Percentiles rank a stretch among this genome's conserved stretches.
These are phyloP conservation scores for Cylloceria caligata DNA, from an alignment of 2,888 invertebrate species.

Conservation along the genomic window DNA sequence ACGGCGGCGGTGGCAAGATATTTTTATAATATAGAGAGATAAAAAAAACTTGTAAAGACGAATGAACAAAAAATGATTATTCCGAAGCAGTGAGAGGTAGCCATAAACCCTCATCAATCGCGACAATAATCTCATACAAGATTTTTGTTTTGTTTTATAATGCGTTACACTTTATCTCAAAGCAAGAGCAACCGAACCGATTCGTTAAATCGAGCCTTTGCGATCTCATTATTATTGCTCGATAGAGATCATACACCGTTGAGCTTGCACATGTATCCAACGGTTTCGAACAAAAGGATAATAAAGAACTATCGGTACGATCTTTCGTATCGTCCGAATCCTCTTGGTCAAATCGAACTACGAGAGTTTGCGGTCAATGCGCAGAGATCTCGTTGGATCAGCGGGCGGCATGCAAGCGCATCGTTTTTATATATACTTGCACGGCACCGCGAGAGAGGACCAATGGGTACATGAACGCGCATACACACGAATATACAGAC, in stretches of 20 bases:
- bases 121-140: not conserved
- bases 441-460: constrained; percentile 21
- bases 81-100: not conserved
- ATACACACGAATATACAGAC: constrained; percentile 22
- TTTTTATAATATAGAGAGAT: no score
- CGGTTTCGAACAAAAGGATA: constrained; percentile 62
- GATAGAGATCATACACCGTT: constrained; percentile 35
- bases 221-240: constrained; percentile 55
- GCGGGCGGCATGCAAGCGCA: constrained; percentile 53
- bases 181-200: not conserved
- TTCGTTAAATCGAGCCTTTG: constrained; percentile 26
- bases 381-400: constrained; percentile 40
- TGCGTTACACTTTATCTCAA: constrained; percentile 13
- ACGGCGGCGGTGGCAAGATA: no score
- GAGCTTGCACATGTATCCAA: constrained; percentile 11
- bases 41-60: no score
- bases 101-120: not conserved
- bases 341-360: constrained; percentile 38
- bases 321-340: constrained; percentile 55
- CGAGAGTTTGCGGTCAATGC: constrained; percentile 29
- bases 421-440: constrained; percentile 49
- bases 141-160: not conserved
- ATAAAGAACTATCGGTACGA: constrained; percentile 60
- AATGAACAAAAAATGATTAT: no score
- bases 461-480: constrained; percentile 29